phyloP scores from a whole-genome alignment of 2,113 vertebrate genomes.

The Indicator maculatus region DNA sequence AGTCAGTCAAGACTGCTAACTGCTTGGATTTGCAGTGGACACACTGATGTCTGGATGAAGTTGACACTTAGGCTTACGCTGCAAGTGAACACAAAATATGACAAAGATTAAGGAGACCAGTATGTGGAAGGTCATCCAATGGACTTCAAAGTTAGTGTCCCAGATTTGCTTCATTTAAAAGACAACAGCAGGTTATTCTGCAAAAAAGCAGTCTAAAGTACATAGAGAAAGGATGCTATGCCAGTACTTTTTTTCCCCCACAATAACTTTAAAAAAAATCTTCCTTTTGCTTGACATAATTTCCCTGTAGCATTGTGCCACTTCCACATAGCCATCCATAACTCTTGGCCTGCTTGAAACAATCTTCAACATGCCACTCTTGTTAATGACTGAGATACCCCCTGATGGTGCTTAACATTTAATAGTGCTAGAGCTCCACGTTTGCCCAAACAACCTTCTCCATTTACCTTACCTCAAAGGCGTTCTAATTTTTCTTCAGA shows the following conservation, averaged over 20 bases:
- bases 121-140: neutral
- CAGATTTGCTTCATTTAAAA: neutral
- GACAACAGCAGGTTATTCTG: neutral
- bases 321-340: slow-evolving; percentile 74
- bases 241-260: slow-evolving; percentile 43
- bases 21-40: neutral
- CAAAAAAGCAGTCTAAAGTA: neutral
- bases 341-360: slow-evolving; percentile 82
- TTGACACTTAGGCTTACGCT: neutral
- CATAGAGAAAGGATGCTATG: neutral
- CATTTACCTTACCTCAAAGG: slow-evolving; percentile 94
- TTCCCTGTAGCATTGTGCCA: slow-evolving; percentile 77
- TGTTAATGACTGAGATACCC: slow-evolving; percentile 90
- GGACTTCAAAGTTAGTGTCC: neutral
- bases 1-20: slow-evolving; percentile 38
- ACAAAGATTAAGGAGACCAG: neutral
- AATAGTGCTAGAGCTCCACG: slow-evolving; percentile 85
- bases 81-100: neutral
- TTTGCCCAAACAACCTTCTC: slow-evolving; percentile 93
- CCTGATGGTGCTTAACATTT: slow-evolving; percentile 89
- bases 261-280: slow-evolving; percentile 67
- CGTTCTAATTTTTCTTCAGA: slow-evolving; percentile 96
- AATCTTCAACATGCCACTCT: slow-evolving; percentile 82
- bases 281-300: slow-evolving; percentile 76
- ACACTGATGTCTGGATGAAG: neutral